Evolutionary conservation across 2,888 invertebrate species (phyloP).

Genomic region (Bimastos eiseni): DNA sequence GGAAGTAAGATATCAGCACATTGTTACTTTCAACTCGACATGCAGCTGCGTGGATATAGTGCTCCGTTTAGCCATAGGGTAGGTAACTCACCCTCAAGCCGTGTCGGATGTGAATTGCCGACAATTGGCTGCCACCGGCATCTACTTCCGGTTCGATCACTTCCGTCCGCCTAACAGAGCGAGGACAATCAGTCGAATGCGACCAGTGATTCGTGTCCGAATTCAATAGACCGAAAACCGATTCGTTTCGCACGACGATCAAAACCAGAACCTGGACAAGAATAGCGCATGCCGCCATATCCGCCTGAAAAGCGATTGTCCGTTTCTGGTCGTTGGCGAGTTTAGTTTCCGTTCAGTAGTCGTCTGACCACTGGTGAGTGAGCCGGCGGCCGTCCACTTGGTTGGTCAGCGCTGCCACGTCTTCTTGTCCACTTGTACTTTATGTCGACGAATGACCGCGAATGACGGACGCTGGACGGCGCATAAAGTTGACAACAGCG

Average conservation of each 20-base stretch:
- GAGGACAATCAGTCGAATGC: background rate
- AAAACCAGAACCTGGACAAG: background rate
- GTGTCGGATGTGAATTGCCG: slow-evolving; percentile 22
- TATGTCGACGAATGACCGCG: background rate
- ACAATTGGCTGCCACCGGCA: background rate
- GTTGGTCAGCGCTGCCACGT: background rate
- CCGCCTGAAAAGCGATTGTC: background rate
- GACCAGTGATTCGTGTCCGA: background rate
- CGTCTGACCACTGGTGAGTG: background rate
- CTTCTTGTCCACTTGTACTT: background rate
- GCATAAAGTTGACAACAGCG: background rate
- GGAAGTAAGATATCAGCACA: too few relatives aligned
- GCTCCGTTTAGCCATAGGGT: too few relatives aligned
- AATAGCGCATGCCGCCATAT: background rate
- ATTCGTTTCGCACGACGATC: background rate
- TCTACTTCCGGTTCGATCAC: slow-evolving; percentile 16
- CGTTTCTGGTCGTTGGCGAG: background rate
- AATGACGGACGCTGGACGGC: background rate
- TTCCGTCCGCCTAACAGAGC: background rate
- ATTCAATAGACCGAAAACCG: background rate
- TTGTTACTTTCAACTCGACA: too few relatives aligned
- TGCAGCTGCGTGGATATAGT: too few relatives aligned
- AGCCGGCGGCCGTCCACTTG: background rate
- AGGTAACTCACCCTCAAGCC: background rate
- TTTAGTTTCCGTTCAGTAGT: background rate